phyloP scores from a whole-genome alignment of 2,888 invertebrate genomes.

The Crioceris asparagi region DNA sequence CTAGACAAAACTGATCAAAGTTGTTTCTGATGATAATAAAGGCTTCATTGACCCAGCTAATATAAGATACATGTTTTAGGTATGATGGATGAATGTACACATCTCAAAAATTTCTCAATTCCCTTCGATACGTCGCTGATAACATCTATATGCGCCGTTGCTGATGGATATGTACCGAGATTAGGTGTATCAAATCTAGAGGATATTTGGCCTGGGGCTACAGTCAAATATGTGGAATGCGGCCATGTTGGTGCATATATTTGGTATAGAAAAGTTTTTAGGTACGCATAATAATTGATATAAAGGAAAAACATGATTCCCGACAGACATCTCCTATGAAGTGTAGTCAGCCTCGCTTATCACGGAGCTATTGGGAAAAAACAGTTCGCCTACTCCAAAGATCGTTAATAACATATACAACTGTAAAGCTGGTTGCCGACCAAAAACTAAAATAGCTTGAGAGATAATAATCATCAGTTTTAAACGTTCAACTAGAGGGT shows the following conservation, averaged over 20 bases:
- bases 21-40: no score
- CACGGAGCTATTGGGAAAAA: background rate
- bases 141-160: constrained; percentile 80
- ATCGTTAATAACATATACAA: no score
- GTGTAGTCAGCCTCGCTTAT: no score
- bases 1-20: no score
- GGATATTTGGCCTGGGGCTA: constrained; percentile 88
- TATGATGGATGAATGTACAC: constrained; percentile 98
- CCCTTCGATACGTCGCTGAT: constrained; percentile 82
- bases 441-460: no score
- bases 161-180: constrained; percentile 85
- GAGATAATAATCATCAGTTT: no score
- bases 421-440: no score
- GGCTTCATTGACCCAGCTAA: no score
- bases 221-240: constrained; percentile 76
- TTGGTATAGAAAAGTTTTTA: constrained; percentile 75
- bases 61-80: background rate
- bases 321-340: no score
- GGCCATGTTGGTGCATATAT: constrained; percentile 87
- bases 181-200: constrained; percentile 71
- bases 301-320: no score
- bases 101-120: constrained; percentile 82
- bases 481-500: no score
- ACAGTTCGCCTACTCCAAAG: no score
- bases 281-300: constrained; percentile 55